Evolutionary conservation across 2,797 vertebrate genomes (phyloP).

Genomic region (Pangasius krempfi): DNA sequence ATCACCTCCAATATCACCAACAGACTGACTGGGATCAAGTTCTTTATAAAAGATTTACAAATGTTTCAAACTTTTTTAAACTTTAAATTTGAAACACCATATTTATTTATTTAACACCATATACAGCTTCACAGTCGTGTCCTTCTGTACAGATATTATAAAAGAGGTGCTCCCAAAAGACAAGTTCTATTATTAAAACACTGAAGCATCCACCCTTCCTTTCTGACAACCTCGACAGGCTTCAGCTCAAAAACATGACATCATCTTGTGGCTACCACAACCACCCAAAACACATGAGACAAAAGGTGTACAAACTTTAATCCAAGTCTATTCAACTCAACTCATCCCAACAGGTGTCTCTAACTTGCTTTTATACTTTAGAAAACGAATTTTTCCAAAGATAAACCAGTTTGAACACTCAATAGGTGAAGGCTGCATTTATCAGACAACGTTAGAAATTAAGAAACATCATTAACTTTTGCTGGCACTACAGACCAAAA

Average conservation of each 20-base stretch:
- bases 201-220: conserved; percentile 26
- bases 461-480: neutral
- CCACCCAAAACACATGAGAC: neutral
- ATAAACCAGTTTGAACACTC: neutral
- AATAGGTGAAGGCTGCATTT: neutral
- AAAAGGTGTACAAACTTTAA: conserved; percentile 11
- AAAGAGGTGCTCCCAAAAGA: conserved; percentile 31
- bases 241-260: conserved; percentile 18
- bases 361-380: neutral
- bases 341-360: too few species aligned
- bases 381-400: neutral
- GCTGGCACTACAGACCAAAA: neutral
- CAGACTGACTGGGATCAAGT: neutral
- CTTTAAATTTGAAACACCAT: neutral
- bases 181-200: conserved; percentile 29
- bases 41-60: neutral
- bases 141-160: neutral
- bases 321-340: neutral
- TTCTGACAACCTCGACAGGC: conserved; percentile 23
- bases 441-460: neutral
- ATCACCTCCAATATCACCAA: neutral
- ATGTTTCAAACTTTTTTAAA: neutral
- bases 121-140: neutral
- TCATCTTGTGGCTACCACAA: conserved; percentile 4
- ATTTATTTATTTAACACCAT: neutral